These are phyloP conservation scores for Corythornis madagascariensis DNA, from an alignment of 2,113 vertebrate species.

Conservation along the genomic window DNA sequence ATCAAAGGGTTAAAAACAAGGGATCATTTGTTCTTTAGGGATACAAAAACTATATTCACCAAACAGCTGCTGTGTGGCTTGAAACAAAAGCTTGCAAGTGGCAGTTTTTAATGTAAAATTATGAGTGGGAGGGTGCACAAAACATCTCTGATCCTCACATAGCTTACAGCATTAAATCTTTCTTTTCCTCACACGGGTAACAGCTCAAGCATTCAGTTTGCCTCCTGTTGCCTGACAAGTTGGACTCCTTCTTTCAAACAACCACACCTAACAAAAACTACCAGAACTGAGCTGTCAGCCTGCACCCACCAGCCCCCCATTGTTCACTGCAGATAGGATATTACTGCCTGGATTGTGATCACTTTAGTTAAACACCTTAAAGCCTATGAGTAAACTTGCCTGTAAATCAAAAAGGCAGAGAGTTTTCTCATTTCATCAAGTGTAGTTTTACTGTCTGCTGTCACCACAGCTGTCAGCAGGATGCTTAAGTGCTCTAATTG, in stretches of 20 bases:
- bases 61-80: not conserved
- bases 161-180: not conserved
- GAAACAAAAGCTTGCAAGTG: conserved; percentile 25
- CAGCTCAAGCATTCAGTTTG: not conserved
- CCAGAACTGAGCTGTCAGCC: not conserved
- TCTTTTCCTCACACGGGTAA: not conserved
- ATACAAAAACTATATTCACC: not conserved
- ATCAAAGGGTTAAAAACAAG: conserved; percentile 70
- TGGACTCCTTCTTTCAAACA: not conserved
- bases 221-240: not conserved
- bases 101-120: conserved; percentile 38
- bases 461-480: conserved; percentile 79
- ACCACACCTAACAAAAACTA: not conserved
- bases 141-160: conserved; percentile 20
- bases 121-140: not conserved
- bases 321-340: not conserved
- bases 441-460: conserved; percentile 72
- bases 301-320: not conserved
- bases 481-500: conserved; percentile 74
- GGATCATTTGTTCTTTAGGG: conserved; percentile 42
- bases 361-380: conserved; percentile 62
- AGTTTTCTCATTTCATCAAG: conserved; percentile 65
- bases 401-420: conserved; percentile 71
- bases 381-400: conserved; percentile 41
- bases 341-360: conserved; percentile 11